Percentiles rank a stretch among this genome's conserved stretches.
phyloP scores from a whole-genome alignment of 2,113 vertebrate species.

The Lophura nycthemera region DNA sequence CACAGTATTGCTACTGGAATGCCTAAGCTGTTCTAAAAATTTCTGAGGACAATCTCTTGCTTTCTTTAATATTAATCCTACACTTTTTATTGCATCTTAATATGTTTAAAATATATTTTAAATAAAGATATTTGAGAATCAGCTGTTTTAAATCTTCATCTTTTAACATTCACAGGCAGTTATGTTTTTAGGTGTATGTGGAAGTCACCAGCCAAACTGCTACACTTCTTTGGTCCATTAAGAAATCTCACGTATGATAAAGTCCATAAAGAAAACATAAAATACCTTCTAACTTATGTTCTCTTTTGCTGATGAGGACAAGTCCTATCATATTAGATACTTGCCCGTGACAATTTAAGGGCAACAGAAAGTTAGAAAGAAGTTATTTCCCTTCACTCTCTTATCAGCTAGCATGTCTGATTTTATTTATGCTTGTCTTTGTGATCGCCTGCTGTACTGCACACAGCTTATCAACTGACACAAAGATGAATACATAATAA shows the following conservation, averaged over 20 bases:
- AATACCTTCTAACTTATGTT: neutral
- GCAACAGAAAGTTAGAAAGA: conserved; percentile 34
- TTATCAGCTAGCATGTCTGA: neutral
- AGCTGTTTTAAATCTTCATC: neutral
- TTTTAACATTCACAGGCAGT: neutral
- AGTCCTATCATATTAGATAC: neutral
- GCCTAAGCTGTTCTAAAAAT: neutral
- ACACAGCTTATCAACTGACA: conserved; percentile 38
- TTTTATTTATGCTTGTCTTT: conserved; percentile 26
- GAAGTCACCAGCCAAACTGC: neutral
- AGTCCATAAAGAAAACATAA: neutral
- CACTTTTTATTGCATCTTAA: neutral
- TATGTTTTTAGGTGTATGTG: neutral
- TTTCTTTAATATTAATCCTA: neutral
- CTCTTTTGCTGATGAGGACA: neutral
- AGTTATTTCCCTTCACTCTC: conserved; percentile 15
- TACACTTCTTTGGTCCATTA: neutral
- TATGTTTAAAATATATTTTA: neutral
- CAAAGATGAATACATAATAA: conserved; percentile 36
- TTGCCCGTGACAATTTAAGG: neutral
- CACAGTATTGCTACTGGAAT: neutral
- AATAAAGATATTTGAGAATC: neutral
- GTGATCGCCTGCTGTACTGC: neutral
- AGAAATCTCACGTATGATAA: neutral
- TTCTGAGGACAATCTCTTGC: neutral